Evolutionary conservation across 2,113 vertebrate species (phyloP).

Genomic region (Candoia aspera): DNA sequence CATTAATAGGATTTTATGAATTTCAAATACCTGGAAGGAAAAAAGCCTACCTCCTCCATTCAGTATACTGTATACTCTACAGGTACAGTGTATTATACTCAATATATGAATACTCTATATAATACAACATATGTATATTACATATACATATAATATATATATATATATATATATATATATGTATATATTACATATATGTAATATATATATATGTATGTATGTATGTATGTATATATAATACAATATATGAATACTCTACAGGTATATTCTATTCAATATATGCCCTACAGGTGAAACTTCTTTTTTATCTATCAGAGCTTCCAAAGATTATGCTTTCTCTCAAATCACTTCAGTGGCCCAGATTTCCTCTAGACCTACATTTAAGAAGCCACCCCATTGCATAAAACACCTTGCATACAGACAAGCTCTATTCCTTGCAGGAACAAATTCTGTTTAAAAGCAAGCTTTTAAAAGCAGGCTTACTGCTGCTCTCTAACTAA

Average conservation of each 20-base stretch:
- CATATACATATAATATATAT: too few relatives aligned
- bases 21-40: neutral
- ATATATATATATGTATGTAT: too few relatives aligned
- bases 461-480: conserved; percentile 35
- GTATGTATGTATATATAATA: too few relatives aligned
- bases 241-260: too few relatives aligned
- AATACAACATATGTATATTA: too few relatives aligned
- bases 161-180: too few relatives aligned
- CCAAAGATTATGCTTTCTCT: too few relatives aligned
- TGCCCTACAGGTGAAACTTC: neutral
- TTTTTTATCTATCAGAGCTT: neutral
- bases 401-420: conserved; percentile 1
- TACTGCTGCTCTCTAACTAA: conserved; percentile 40
- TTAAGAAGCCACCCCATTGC: neutral
- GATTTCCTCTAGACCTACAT: neutral
- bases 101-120: too few relatives aligned
- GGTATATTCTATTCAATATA: too few relatives aligned
- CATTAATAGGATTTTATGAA: neutral
- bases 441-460: conserved; percentile 45
- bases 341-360: neutral
- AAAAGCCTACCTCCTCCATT: neutral
- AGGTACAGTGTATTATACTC: too few relatives aligned
- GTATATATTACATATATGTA: too few relatives aligned
- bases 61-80: too few relatives aligned
- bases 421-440: conserved; percentile 14